These are phyloP conservation scores for Phataginus tricuspis DNA, from an alignment of 2,797 vertebrate species.

Conservation along the genomic window DNA sequence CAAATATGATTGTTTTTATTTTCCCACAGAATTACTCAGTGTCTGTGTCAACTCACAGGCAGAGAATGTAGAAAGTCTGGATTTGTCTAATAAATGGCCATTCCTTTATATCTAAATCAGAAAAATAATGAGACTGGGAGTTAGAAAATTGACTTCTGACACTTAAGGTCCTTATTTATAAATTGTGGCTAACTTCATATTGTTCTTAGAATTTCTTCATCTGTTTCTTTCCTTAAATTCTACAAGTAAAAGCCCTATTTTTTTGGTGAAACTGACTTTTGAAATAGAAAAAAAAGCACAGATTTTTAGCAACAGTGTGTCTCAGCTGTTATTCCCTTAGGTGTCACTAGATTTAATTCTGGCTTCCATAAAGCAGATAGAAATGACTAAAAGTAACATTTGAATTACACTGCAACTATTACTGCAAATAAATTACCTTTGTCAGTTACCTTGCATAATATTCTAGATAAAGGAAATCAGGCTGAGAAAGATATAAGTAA, in stretches of 20 bases:
- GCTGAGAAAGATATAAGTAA: background rate
- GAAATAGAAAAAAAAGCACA: background rate
- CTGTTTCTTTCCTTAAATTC: background rate
- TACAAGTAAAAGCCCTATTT: background rate
- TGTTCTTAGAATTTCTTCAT: background rate
- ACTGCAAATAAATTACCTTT: background rate
- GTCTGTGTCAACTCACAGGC: background rate
- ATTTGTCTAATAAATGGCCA: background rate
- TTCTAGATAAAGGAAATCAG: background rate
- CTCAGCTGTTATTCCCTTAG: background rate
- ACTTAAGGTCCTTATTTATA: background rate
- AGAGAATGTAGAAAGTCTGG: background rate
- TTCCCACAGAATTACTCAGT: constrained; percentile 30
- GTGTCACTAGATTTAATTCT: background rate
- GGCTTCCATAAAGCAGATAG: background rate
- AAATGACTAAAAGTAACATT: background rate
- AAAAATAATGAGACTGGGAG: background rate
- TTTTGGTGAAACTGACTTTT: background rate
- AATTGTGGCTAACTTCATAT: background rate
- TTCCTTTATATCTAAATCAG: background rate
- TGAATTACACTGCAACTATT: background rate
- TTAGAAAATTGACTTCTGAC: background rate
- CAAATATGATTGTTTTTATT: constrained; percentile 29
- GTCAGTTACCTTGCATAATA: background rate
- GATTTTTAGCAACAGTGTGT: background rate